Percentiles rank a stretch among this genome's conserved stretches.
These are phyloP conservation scores for Crioceris asparagi DNA, from an alignment of 2,888 invertebrate genomes.

Conservation along the genomic window DNA sequence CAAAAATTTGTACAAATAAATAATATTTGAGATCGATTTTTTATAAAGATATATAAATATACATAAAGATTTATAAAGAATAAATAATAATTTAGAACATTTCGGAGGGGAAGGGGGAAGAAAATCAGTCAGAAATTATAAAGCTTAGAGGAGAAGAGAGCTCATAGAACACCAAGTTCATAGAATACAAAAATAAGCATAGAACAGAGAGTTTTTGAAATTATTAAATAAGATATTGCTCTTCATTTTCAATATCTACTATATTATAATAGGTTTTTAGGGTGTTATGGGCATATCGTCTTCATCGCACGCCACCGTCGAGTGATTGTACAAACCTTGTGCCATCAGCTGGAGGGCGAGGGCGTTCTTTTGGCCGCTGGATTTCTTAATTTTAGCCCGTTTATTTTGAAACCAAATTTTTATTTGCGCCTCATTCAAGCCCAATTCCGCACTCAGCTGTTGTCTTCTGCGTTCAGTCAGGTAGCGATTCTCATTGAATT, in stretches of 20 bases:
- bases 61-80: background rate
- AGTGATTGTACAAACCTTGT: conserved; percentile 87
- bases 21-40: background rate
- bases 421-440: conserved; percentile 92
- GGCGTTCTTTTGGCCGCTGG: conserved; percentile 73
- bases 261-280: too few species aligned
- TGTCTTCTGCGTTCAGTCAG: conserved; percentile 86
- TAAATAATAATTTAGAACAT: background rate
- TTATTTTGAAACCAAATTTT: conserved; percentile 98
- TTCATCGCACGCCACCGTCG: conserved; percentile 51
- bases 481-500: conserved; percentile 88
- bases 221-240: background rate
- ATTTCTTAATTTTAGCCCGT: conserved; percentile 91
- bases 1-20: background rate
- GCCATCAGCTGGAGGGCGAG: conserved; percentile 87
- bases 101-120: background rate
- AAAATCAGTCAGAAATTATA: background rate
- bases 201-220: too few species aligned
- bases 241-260: background rate
- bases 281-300: conserved; percentile 32
- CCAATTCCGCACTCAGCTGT: conserved; percentile 80
- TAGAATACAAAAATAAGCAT: too few species aligned
- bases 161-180: background rate
- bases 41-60: background rate
- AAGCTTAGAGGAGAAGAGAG: background rate